These are phyloP conservation scores for Taenaris catops DNA, from an alignment of 2,888 invertebrate species.

Conservation along the genomic window DNA sequence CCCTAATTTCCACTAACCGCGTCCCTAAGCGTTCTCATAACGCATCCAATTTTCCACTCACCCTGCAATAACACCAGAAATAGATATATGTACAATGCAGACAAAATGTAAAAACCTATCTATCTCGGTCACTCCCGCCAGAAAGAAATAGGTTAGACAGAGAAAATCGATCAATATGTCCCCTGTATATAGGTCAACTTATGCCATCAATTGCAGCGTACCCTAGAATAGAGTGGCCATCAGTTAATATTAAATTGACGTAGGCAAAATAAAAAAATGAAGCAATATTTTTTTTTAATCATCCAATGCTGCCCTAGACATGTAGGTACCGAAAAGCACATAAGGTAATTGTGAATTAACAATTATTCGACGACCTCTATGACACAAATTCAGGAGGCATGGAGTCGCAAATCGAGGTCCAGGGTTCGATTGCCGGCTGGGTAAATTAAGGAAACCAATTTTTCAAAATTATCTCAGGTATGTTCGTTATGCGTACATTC, in stretches of 20 bases:
- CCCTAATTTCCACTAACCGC: conserved; percentile 1
- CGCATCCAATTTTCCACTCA: conserved; percentile 2
- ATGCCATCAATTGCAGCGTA: conserved; percentile 21
- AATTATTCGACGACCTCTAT: too few species aligned
- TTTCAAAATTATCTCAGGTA: too few species aligned
- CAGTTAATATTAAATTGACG: conserved; percentile 1
- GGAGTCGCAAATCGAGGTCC: too few species aligned
- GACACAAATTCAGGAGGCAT: too few species aligned
- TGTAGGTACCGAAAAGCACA: too few species aligned
- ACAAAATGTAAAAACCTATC: conserved; percentile 8
- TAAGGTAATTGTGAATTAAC: too few species aligned
- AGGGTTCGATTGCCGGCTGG: too few species aligned
- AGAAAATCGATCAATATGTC: conserved; percentile 12
- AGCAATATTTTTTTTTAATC: too few species aligned
- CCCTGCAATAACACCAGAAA: conserved; percentile 6
- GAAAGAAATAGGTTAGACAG: conserved; percentile 15
- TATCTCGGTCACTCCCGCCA: conserved; percentile 8
- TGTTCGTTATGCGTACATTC: too few species aligned
- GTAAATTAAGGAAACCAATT: too few species aligned
- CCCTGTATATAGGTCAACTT: conserved; percentile 20
- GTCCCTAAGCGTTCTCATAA: conserved; percentile 4
- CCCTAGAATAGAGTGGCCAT: conserved; percentile 4
- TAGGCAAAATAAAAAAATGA: too few species aligned
- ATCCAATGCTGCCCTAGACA: too few species aligned
- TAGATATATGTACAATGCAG: conserved; percentile 4